Conservation (phyloP, 2,888 invertebrate species). For the Mylabris sibirica region DNA sequence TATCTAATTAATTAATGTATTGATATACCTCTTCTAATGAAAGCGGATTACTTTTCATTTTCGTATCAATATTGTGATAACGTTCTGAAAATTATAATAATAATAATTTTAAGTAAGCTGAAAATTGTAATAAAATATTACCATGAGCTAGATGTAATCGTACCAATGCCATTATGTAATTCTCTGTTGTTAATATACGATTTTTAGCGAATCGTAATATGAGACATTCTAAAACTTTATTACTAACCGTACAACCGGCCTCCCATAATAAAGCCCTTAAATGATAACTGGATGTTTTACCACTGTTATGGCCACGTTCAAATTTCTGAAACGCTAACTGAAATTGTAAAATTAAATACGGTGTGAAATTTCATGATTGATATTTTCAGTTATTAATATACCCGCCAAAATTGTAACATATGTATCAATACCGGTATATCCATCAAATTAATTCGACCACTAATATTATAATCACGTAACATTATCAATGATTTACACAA, state of each 20-base stretch:
- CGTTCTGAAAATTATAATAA: constrained; percentile 65
- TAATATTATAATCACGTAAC: constrained; percentile 71
- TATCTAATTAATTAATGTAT: constrained; percentile 14
- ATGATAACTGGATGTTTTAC: constrained; percentile 70
- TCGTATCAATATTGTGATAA: constrained; percentile 73
- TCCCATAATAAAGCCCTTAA: constrained; percentile 73
- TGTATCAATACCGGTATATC: constrained; percentile 71
- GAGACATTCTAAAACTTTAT: constrained; percentile 78
- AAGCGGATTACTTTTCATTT: constrained; percentile 75
- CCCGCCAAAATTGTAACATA: constrained; percentile 72
- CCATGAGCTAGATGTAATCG: constrained; percentile 71
- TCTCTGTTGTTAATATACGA: constrained; percentile 66
- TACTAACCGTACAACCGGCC: constrained; percentile 74
- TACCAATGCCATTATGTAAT: constrained; percentile 71
- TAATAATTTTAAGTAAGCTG: neutral
- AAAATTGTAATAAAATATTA: constrained; percentile 46
- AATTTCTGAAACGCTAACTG: constrained; percentile 70
- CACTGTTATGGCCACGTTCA: constrained; percentile 63
- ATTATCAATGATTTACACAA: constrained; percentile 74
- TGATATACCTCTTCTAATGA: constrained; percentile 73
- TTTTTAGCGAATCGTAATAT: constrained; percentile 73
- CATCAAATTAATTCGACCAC: constrained; percentile 68
- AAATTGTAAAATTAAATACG: constrained; percentile 32
- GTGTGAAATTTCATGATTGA: neutral
- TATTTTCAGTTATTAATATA: constrained; percentile 47